These are phyloP conservation scores for Peromyscus maniculatus DNA, from an alignment of 2,113 vertebrate genomes.

Conservation along the genomic window DNA sequence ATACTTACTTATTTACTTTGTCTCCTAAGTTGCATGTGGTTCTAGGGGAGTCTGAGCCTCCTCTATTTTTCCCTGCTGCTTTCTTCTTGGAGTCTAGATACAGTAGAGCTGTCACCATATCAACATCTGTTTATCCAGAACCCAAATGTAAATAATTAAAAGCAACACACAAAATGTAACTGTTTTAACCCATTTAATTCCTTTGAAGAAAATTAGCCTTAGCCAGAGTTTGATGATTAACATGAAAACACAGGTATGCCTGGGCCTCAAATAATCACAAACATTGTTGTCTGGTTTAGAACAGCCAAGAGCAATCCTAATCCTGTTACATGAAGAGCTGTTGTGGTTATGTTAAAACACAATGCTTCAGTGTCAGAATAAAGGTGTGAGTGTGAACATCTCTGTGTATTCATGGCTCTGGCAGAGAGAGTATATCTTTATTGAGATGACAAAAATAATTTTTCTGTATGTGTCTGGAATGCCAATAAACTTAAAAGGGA, in stretches of 20 bases:
- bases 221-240: slow-evolving; percentile 6
- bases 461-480: not conserved
- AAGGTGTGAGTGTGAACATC: not conserved
- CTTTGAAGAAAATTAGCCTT: not conserved
- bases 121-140: not conserved
- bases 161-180: not conserved
- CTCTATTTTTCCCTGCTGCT: not conserved
- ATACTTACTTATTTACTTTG: too few species aligned
- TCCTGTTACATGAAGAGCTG: not conserved
- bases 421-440: not conserved
- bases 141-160: not conserved
- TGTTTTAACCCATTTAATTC: not conserved
- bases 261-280: not conserved
- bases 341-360: not conserved
- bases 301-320: not conserved
- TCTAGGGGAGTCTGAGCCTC: not conserved
- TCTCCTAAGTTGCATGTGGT: not conserved
- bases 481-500: not conserved
- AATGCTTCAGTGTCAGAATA: not conserved
- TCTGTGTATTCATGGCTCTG: not conserved
- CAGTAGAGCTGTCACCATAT: not conserved
- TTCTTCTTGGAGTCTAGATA: not conserved
- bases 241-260: not conserved
- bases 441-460: not conserved
- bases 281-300: not conserved